A percentile compares a stretch with the other conserved stretches of the same genome.
phyloP scores from a whole-genome alignment of 2,888 invertebrate genomes.

The Drosophila kokeensis region DNA sequence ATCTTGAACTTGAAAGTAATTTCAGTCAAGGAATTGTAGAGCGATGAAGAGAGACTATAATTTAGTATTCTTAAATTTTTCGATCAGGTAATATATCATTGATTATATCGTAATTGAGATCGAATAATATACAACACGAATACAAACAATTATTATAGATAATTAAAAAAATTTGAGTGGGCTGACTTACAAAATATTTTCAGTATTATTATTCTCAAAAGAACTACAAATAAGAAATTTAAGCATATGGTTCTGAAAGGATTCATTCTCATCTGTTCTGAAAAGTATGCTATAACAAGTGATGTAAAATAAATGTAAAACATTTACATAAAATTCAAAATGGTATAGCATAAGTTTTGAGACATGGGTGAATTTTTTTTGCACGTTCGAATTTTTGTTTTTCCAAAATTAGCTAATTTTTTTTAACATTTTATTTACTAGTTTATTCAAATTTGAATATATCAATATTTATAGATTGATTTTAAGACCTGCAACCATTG shows the following conservation, averaged over 20 bases:
- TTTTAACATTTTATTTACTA: no score
- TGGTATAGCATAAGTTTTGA: neutral
- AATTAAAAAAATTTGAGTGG: no score
- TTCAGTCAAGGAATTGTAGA: neutral
- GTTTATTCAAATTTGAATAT: neutral
- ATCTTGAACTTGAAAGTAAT: conserved; percentile 40
- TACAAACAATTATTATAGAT: neutral
- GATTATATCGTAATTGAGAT: neutral
- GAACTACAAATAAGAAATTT: neutral
- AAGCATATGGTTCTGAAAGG: neutral
- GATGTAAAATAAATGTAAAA: neutral
- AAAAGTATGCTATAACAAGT: conserved; percentile 5
- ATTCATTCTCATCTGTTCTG: neutral
- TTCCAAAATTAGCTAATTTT: neutral
- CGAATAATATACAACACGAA: neutral
- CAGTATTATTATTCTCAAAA: neutral
- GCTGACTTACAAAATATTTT: neutral
- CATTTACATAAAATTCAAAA: neutral
- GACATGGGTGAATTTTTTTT: no score
- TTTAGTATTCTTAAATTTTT: neutral
- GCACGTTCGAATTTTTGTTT: neutral
- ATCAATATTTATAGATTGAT: neutral
- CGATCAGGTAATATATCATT: neutral
- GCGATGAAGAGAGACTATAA: neutral
- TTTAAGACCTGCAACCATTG: conserved; percentile 6